Evolutionary conservation across 2,113 vertebrate genomes (phyloP), one percentile per base, ranked within the genome.

Genomic region (Tachysurus fulvidraco): DNA sequence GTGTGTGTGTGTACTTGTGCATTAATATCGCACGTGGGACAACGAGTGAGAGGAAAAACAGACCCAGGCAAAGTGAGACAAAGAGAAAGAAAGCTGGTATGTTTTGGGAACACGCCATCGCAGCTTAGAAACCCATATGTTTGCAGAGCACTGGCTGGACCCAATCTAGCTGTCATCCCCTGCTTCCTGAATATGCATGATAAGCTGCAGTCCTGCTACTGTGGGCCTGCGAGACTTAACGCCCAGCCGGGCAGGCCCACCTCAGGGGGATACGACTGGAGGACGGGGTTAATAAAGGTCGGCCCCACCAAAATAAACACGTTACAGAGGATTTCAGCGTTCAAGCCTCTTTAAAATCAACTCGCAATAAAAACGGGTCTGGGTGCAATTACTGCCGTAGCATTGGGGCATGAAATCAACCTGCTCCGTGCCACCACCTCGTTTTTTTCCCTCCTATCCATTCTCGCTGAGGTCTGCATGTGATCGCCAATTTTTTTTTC

Each of bases 251-350:
- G 90, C 90, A 86, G 88, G 94, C 94, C 94, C 91, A 93, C 94
- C 97, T 95, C 96, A 87, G 93, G 96, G 96, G 96, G 96, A 93
- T 95, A 95, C 93, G 87, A 94, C 93, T 94, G 95, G 95, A 95
- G 96, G 96, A 95, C 95, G 94, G 60, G 98, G 97, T 98, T 99
- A 98, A 99, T 98, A 98, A 97, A 98, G 97, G 98, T 97, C 96
- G 95, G 93, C 90, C 92, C 93, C 92, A 60, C 96, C 96, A 97
- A 98, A 97, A 97, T 97, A 98, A 98, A 98, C 96, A 97, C 97
- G 97, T 97, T 97, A 96, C 96, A 95, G 95, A 97, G 97, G 96
- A 96, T 97, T 96, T 97, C 95, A 94, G 88, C 96, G 97, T 98
- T 97, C 95, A 96, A 97, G 95, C 96, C 95, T 96, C 95, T 94